Conservation (phyloP, 1,140 invertebrate species). For the Muscidifurax raptorellus region DNA sequence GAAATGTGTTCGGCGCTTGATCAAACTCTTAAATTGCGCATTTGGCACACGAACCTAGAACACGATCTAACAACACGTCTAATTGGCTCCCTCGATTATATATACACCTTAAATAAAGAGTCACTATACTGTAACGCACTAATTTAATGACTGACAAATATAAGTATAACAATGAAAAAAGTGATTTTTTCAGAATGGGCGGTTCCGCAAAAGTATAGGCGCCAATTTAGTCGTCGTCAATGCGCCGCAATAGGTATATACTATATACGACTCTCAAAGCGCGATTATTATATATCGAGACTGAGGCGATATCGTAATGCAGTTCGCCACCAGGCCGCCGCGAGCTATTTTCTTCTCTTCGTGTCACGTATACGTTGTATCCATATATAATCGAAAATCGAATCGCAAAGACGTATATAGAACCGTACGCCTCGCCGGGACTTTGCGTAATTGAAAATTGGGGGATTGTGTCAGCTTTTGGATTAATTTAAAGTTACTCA, state of each 20-base stretch:
- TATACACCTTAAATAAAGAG: background rate
- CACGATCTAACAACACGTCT: background rate
- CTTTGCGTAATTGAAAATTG: conserved; percentile 15
- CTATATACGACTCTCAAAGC: no score
- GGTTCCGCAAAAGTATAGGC: background rate
- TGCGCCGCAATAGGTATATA: no score
- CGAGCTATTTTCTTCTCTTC: conserved; percentile 4
- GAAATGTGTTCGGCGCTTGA: background rate
- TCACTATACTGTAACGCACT: background rate
- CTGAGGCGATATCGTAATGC: conserved; percentile 27
- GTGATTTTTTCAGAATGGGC: conserved; percentile 8
- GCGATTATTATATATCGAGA: conserved; percentile 14
- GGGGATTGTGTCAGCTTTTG: background rate
- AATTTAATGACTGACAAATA: background rate
- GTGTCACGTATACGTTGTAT: no score
- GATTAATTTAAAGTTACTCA: background rate
- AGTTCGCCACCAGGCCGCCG: conserved; percentile 11
- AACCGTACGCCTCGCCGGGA: background rate
- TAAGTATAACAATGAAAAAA: background rate
- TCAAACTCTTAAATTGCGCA: background rate
- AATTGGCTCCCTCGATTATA: background rate
- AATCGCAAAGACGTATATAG: background rate
- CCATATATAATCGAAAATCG: conserved; percentile 15
- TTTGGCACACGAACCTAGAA: background rate
- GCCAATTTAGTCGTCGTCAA: background rate